Evolutionary conservation across 2,113 vertebrate species (phyloP), one percentile per base, ranked within the genome.

Genomic region (Embiotoca jacksoni): DNA sequence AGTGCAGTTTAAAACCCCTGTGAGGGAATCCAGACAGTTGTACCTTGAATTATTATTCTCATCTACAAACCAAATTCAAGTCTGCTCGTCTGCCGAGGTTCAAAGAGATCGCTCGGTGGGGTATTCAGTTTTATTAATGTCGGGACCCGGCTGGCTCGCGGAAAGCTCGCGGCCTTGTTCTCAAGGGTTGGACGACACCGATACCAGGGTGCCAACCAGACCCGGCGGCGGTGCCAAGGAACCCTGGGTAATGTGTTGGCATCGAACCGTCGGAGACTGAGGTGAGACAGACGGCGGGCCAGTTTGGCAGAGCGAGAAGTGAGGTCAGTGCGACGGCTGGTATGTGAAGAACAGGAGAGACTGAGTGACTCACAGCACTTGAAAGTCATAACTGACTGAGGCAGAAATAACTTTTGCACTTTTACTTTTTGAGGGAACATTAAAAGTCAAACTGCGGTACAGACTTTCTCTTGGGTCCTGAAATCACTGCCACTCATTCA

Each of bases 151-250:
- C 60, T 66, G 41, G 57, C 63, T 88, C 82, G 36, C 80, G 76
- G 69, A 84, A 82, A 81, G 59, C 23, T 23, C 23, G 61, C 81
- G 47, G 87, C 78, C 81, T 80, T 84, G 75, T 91, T 81, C 83
- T 76, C 80, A 78, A 23, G 46, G 84, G 84, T 83, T 75, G 79
- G 74, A 62, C 89, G 77, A 52, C 52, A 79, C 79, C 84, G 89
- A 87, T 72, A 88, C 80, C 60, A 62, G 69, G 68, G 72, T 89
- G 89, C 88, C 89, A 90, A 86, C 58, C 90, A 84, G 84, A 83
- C 84, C 74, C 72, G n/a, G 75, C 11, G 31, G 81, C 60, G 47
- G 59, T 77, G 89, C 89, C 91, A 89, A 75, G 73, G 84, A 82
- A 75, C 70, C 78, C 52, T 73, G 66, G 87, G 90, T 84, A 88